Evolutionary conservation across 1,140 invertebrate genomes (phyloP), one percentile per base, ranked within the genome.

Genomic region (Drosophila pachea): DNA sequence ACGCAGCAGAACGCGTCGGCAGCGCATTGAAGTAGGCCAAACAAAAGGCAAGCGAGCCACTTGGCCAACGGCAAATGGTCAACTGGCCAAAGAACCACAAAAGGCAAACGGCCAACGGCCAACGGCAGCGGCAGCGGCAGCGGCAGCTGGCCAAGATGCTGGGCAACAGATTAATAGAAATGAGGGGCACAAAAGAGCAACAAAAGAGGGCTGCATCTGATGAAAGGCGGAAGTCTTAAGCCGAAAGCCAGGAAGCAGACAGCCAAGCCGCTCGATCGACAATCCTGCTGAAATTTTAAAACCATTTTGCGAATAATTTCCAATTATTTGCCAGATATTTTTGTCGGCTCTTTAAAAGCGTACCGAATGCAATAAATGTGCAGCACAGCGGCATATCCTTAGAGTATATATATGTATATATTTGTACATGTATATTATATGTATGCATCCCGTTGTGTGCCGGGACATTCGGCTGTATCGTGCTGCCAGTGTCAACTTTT

Each of bases 241-340:
- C 29, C 55, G 12, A 43, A 43, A 43, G n/a, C 43, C 35, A 50
- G 61, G 67, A 64, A 56, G 53, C 61, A 38, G 61, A 1, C 22
- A 22, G 22, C 22, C 22, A 22, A 22, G 22, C 47, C 42, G 40
- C 36, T 55, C 43, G 58, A 55, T 49, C 40, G 32, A 60, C 47
- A 38, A 47, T 58, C 47, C 47, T 22, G 55, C 55, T 58, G 36
- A 68, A 73, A 61, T 58, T 40, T 62, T 79, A 76, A 79, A 54
- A 49, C 61, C 77, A 73, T 79, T 81, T 79, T 62, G 68, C 76
- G 56, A 63, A 81, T 73, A 76, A 73, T 54, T 47, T 59, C n/a
- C 36, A 54, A 61, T 58, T 31, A 9, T 45, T 29, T 31, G n/a
- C 22, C 22, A 22, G 22, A 22, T 22, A 22, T 22, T 22, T 50